phyloP scores from a whole-genome alignment of 1,140 invertebrate genomes.

The Cotesia glomerata region DNA sequence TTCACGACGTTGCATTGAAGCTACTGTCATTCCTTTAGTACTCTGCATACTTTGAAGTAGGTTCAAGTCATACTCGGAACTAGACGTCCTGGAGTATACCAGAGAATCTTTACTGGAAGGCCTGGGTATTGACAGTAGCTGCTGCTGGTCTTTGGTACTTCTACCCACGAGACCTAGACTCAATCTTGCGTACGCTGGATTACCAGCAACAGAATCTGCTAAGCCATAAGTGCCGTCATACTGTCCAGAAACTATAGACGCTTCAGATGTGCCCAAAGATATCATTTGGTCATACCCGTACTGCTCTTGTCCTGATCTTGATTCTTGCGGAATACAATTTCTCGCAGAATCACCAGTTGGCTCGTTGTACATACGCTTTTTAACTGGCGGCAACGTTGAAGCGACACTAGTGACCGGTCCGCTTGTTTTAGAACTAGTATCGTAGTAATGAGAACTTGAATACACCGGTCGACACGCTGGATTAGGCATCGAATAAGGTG shows the following conservation, averaged over 20 bases:
- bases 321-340: conserved; percentile 38
- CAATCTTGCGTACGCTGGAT: conserved; percentile 52
- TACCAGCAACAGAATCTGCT: conserved; percentile 48
- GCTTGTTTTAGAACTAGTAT: conserved; percentile 44
- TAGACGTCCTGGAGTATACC: conserved; percentile 44
- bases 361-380: conserved; percentile 58
- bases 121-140: conserved; percentile 51
- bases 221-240: conserved; percentile 52
- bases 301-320: conserved; percentile 44
- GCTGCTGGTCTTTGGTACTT: conserved; percentile 49
- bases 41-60: conserved; percentile 54
- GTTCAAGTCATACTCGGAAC: conserved; percentile 54
- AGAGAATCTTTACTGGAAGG: conserved; percentile 51
- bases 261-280: conserved; percentile 42
- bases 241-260: conserved; percentile 43
- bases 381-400: conserved; percentile 44
- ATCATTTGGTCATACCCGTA: conserved; percentile 57
- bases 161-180: conserved; percentile 53
- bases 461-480: conserved; percentile 51
- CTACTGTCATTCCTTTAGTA: conserved; percentile 43
- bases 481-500: conserved; percentile 53
- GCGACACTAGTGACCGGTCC: conserved; percentile 37
- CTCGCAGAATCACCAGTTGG: conserved; percentile 36
- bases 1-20: conserved; percentile 36
- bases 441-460: conserved; percentile 54